Evolutionary conservation across 1,140 invertebrate genomes (phyloP), one percentile per base, ranked within the genome.

Genomic region (Bombus confusus): DNA sequence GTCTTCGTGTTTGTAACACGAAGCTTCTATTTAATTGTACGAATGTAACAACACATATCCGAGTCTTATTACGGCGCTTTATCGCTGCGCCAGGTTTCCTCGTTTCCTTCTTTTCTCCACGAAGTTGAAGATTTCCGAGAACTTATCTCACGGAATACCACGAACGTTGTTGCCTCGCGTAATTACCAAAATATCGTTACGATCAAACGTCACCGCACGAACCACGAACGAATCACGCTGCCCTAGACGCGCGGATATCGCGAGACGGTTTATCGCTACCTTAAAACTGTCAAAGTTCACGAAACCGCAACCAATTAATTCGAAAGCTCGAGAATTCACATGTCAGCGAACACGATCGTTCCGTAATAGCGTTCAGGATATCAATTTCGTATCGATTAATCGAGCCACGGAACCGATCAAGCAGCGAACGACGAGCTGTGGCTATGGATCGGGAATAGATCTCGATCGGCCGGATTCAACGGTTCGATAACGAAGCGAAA

Each of bases 401-500:
- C 41, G 41, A 31, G 4, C 15, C 15, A 10, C 13, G 28, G 3
- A 2, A 37, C 9, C 25, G 52, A 62, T 75, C 39, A 39, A 43
- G 59, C 5, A n/a, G 28, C 59, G 59, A 62, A 3, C 10, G 59
- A 62, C 12, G 10, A 62, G 3, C 59, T 34, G 18, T 57, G 12
- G 31, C 5, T 22, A 2, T 34, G 31, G 18, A 22, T 31, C 31
- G 64, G 18, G n/a, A 31, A 31, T n/a, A n/a, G 47, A 43, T 81
- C 6, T 64, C 71, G 80, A 83, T 84, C 75, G 75, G 59, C 10
- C 8, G 34, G 31, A 76, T 77, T 34, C 9, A 34, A 3, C 22
- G 28, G 52, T n/a, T 62, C 74, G 82, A 69, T 59, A 79, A 78
- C 64, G 47, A 66, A 22, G 37, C 28, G 75, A 78, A 64, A 79